phyloP scores from a whole-genome alignment of 2,797 vertebrate species.

The Micropoecilia bifurca region DNA sequence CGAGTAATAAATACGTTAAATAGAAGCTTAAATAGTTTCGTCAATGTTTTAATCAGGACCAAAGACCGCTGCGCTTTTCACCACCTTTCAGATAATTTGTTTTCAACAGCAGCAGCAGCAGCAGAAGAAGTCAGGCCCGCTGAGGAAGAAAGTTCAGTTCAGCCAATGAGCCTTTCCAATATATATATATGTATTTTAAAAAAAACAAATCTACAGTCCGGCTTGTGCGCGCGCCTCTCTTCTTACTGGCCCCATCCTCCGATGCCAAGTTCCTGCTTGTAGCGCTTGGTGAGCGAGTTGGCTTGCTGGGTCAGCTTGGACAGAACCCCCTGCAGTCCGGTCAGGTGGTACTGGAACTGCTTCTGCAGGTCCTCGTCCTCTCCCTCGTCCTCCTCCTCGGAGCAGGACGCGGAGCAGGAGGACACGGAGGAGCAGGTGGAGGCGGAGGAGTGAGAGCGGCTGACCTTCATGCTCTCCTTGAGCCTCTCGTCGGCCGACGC shows the following conservation, averaged over 20 bases:
- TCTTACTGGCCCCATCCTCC: slow-evolving; percentile 89
- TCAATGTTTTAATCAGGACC: slow-evolving; percentile 35
- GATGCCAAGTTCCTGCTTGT: slow-evolving; percentile 95
- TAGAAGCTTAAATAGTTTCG: slow-evolving; percentile 70
- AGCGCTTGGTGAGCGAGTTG: slow-evolving; percentile 92
- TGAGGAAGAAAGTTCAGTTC: slow-evolving; percentile 20
- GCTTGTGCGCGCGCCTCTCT: neutral
- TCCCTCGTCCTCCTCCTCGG: slow-evolving; percentile 79
- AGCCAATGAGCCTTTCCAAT: slow-evolving; percentile 14
- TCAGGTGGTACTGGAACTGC: slow-evolving; percentile 94
- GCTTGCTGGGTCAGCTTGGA: slow-evolving; percentile 94
- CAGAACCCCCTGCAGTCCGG: slow-evolving; percentile 92
- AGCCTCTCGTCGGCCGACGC: slow-evolving; percentile 77
- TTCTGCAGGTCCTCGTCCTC: slow-evolving; percentile 89
- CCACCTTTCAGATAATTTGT: slow-evolving; percentile 42
- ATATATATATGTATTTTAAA: no score
- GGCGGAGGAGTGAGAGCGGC: slow-evolving; percentile 71
- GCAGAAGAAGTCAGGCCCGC: slow-evolving; percentile 26
- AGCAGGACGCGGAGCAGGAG: slow-evolving; percentile 39
- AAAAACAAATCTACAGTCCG: neutral
- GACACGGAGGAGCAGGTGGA: slow-evolving; percentile 57
- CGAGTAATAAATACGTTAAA: slow-evolving; percentile 76
- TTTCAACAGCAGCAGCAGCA: slow-evolving; percentile 39
- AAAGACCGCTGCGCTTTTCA: slow-evolving; percentile 31
- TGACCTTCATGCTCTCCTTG: slow-evolving; percentile 80